phyloP scores from a whole-genome alignment of 2,888 invertebrate species.

The Liopterus haemorrhoidalis region DNA sequence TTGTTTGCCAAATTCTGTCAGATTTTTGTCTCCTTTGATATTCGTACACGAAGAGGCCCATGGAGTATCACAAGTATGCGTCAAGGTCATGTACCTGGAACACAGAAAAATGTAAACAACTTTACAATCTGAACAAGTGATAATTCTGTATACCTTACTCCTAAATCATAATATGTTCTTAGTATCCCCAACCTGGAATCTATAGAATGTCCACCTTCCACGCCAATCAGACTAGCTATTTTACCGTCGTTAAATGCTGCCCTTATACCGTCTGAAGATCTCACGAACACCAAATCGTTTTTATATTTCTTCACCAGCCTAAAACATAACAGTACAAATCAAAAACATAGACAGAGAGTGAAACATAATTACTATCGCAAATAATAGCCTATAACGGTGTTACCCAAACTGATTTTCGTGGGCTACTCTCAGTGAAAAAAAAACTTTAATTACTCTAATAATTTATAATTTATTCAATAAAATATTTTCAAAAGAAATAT shows the following conservation, averaged over 20 bases:
- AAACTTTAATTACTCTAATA: no score
- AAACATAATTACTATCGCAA: no score
- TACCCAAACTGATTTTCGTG: no score
- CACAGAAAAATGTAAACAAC: no score
- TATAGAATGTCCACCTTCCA: constrained; percentile 59
- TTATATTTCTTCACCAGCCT: constrained; percentile 41
- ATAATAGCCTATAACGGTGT: no score
- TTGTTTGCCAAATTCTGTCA: constrained; percentile 46
- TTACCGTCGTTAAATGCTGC: constrained; percentile 47
- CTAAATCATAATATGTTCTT: constrained; percentile 53
- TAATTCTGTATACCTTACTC: no score
- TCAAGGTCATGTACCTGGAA: constrained; percentile 59
- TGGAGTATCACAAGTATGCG: constrained; percentile 57
- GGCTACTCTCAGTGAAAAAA: no score
- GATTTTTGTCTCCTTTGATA: constrained; percentile 32
- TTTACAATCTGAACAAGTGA: no score
- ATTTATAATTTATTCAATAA: no score
- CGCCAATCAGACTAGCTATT: constrained; percentile 54
- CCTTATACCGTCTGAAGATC: constrained; percentile 44
- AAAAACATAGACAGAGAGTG: no score
- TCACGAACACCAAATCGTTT: constrained; percentile 43
- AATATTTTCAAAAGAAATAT: no score
- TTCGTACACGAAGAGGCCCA: constrained; percentile 48
- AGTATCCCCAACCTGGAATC: constrained; percentile 53
- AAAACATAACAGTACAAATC: no score